Conservation (phyloP, 2,113 vertebrate genomes). For the Oryzias curvinotus region DNA sequence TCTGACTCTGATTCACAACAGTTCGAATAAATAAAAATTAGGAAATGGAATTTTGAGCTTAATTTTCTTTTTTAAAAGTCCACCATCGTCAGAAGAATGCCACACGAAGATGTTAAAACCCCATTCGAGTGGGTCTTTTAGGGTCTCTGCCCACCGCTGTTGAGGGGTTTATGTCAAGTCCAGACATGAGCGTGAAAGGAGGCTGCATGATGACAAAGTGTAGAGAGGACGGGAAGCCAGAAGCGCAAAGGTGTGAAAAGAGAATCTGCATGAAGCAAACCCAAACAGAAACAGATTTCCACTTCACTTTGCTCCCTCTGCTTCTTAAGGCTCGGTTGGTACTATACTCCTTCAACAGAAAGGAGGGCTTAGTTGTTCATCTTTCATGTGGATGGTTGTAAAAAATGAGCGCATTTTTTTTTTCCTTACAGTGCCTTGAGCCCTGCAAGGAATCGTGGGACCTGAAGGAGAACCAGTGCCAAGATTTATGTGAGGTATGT, state of each 20-base stretch:
- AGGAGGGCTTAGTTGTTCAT: conserved; percentile 37
- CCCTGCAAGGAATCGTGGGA: conserved; percentile 96
- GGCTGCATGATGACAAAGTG: conserved; percentile 19
- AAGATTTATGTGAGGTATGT: conserved; percentile 93
- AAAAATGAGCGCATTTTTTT: conserved; percentile 68
- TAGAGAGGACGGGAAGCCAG: conserved; percentile 17
- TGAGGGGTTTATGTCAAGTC: conserved; percentile 49
- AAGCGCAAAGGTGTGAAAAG: conserved; percentile 29
- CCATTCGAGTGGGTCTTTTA: conserved; percentile 50
- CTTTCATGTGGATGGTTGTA: conserved; percentile 68
- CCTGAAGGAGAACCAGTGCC: conserved; percentile 88
- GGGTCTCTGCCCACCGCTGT: conserved; percentile 29
- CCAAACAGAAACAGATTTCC: conserved; percentile 27
- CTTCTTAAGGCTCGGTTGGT: conserved; percentile 42
- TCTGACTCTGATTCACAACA: no score
- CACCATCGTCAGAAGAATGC: no score
- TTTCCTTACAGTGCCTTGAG: conserved; percentile 88
- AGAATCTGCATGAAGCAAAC: conserved; percentile 38
- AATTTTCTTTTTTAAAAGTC: no score
- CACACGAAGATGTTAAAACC: no score
- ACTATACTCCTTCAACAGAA: conserved; percentile 37
- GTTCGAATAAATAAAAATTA: no score
- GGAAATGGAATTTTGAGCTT: no score
- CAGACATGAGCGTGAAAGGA: conserved; percentile 46
- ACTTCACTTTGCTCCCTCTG: conserved; percentile 39